Percentiles rank a stretch among this genome's conserved stretches.
Conservation (phyloP, 2,888 invertebrate genomes). For the Microchrysa polita region DNA sequence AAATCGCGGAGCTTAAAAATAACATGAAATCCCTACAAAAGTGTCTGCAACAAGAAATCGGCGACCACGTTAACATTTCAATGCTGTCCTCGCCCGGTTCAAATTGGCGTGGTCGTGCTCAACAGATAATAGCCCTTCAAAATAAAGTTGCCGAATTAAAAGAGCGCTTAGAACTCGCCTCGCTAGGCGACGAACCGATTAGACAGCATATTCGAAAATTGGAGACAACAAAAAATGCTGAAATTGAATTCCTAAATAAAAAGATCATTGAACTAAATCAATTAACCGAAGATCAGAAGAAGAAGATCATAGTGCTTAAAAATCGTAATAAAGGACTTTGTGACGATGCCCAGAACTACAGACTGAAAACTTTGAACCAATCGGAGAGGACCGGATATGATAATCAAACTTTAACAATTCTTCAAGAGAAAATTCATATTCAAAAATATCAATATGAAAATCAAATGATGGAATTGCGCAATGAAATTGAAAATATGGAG, state of each 20-base stretch:
- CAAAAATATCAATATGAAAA: constrained; percentile 59
- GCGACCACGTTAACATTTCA: constrained; percentile 74
- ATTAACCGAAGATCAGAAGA: constrained; percentile 70
- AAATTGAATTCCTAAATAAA: constrained; percentile 70
- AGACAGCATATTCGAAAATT: constrained; percentile 65
- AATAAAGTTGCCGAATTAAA: constrained; percentile 74
- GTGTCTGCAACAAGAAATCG: constrained; percentile 78
- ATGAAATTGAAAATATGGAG: constrained; percentile 53
- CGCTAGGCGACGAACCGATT: constrained; percentile 31
- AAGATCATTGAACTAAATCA: constrained; percentile 68
- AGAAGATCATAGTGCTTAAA: constrained; percentile 73
- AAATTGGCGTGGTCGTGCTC: constrained; percentile 81
- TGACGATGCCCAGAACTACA: constrained; percentile 69
- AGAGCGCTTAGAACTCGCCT: constrained; percentile 65
- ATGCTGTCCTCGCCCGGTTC: constrained; percentile 68
- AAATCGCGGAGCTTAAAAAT: constrained; percentile 74
- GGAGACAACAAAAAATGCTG: constrained; percentile 67
- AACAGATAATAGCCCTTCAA: constrained; percentile 76
- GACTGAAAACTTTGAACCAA: constrained; percentile 70
- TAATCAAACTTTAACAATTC: constrained; percentile 70
- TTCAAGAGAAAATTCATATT: constrained; percentile 64
- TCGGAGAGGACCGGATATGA: constrained; percentile 73
- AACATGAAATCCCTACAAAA: constrained; percentile 78
- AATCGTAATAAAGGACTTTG: constrained; percentile 76
- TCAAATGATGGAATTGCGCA: constrained; percentile 56